phyloP scores from a whole-genome alignment of 1,140 invertebrate species.

The Pristionchus pacificus region DNA sequence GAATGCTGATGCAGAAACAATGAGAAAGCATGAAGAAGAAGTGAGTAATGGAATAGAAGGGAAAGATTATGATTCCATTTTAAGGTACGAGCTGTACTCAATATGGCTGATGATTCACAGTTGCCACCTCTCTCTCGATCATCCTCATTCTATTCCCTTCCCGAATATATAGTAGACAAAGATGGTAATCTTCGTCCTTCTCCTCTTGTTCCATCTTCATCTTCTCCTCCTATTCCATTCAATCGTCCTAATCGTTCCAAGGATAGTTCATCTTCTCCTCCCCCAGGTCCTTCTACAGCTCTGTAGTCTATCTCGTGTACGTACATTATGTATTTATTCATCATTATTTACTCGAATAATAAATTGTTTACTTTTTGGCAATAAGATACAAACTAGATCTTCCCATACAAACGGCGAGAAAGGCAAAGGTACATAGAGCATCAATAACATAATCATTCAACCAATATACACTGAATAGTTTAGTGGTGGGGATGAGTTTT shows the following conservation, averaged over 20 bases:
- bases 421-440: neutral
- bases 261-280: neutral
- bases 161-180: conserved; percentile 50
- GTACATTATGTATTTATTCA: neutral
- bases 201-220: conserved; percentile 1
- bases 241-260: neutral
- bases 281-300: neutral
- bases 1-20: conserved; percentile 42
- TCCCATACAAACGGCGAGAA: too few species aligned
- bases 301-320: neutral
- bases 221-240: neutral
- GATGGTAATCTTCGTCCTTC: conserved; percentile 31
- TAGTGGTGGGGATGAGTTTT: neutral
- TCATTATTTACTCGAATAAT: neutral
- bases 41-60: too few species aligned
- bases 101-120: conserved; percentile 33
- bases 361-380: too few species aligned
- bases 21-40: conserved; percentile 44
- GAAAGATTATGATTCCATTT: too few species aligned
- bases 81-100: conserved; percentile 43
- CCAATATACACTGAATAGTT: neutral
- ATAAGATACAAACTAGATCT: too few species aligned
- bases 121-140: conserved; percentile 35
- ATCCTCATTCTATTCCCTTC: conserved; percentile 51
- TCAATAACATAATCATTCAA: neutral